Evolutionary conservation across 1,140 invertebrate species (phyloP), one percentile per base, ranked within the genome.

Genomic region (Idris sp.): DNA sequence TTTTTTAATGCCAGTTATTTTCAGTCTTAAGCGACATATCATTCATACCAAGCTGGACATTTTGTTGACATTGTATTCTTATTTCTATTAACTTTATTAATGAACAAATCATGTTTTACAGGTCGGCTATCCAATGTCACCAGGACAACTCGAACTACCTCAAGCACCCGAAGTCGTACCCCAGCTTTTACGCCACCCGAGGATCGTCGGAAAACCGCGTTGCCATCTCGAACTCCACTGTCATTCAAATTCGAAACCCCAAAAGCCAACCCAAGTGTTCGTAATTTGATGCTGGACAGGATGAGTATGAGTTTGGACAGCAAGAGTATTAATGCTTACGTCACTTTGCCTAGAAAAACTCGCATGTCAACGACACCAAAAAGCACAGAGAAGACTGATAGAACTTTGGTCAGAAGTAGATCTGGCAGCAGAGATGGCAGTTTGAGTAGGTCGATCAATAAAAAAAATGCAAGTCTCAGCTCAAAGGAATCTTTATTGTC

Each of bases 271-370:
- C 10, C 41, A 5, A 7, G 9, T 1, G 2, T 61, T 0, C 51
- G 49, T 8, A 49, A 46, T 18, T 6, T 53, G 6, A 26, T 68
- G 4, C 26, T 18, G 10, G 58, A 84, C 49, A 72, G 86, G 78
- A 77, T 82, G 84, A 49, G 59, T 22, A 84, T 75, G 75, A 86
- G 77, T 76, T 59, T 80, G 71, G 91, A 84, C 76, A 90, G 76
- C 69, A 91, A 87, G 76, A 86, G 91, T 0, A 86, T 92, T 3
- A 92, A 93, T 51, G 91, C 92, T 73, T 94, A 93, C 40, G 93
- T 92, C 1, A 95, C 94, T 0, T 80, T 95, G 6, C 93, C 93
- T 0, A 89, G 94, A n/a, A 88, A 93, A 33, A 88, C 84, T 35
- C 85, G 86, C 14, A 74, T 31, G 3, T 84, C 81, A 44, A 72